phyloP scores from a whole-genome alignment of 2,113 vertebrate species.

The Urocynchramus pylzowi region DNA sequence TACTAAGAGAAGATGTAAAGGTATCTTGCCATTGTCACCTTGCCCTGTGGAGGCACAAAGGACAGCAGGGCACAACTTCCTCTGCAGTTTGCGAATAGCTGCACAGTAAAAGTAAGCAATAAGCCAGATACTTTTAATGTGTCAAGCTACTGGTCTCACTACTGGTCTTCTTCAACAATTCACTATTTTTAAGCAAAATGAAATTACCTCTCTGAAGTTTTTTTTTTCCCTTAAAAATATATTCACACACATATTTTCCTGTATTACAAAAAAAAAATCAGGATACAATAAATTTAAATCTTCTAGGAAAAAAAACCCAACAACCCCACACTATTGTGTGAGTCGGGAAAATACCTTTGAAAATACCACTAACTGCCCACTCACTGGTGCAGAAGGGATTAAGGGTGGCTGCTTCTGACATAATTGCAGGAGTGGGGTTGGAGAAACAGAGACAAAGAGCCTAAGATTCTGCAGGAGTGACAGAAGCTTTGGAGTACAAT shows the following conservation, averaged over 20 bases:
- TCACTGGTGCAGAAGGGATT: background rate
- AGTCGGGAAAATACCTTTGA: background rate
- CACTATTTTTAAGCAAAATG: background rate
- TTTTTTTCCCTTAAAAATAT: background rate
- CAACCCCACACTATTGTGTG: background rate
- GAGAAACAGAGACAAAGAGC: background rate
- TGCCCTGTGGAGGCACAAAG: background rate
- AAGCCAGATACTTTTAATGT: background rate
- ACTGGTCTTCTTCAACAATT: background rate
- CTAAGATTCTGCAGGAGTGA: background rate
- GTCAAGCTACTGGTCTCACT: background rate
- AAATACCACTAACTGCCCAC: background rate
- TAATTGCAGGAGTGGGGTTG: background rate
- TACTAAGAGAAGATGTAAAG: background rate
- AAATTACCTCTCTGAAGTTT: background rate
- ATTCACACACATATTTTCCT: background rate
- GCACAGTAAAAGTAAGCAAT: background rate
- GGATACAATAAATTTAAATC: background rate
- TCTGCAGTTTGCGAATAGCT: accelerated
- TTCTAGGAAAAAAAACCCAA: background rate
- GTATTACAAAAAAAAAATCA: background rate
- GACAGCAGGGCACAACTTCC: background rate
- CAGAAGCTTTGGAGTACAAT: background rate
- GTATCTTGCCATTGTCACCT: background rate
- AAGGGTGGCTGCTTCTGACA: background rate